A percentile compares a stretch with the other conserved stretches of the same genome.
These are phyloP conservation scores for Smithornis capensis DNA, from an alignment of 2,113 vertebrate genomes.

Conservation along the genomic window DNA sequence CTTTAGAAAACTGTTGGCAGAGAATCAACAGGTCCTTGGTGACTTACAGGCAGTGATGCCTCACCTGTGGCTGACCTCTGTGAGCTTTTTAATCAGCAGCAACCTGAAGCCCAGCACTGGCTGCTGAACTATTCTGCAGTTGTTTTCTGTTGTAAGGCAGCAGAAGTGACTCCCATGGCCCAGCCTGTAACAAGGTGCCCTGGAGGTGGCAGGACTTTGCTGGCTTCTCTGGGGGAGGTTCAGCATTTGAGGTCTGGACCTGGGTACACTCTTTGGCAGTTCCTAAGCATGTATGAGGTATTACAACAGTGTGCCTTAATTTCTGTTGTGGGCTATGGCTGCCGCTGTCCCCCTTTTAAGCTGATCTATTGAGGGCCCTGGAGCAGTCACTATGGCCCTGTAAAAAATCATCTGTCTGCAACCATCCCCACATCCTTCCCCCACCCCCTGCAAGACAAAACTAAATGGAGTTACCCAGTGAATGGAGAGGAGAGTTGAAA, in stretches of 20 bases:
- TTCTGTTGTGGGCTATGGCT: neutral
- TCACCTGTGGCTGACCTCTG: neutral
- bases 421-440: neutral
- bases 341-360: neutral
- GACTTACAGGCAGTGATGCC: neutral
- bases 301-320: neutral
- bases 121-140: neutral
- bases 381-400: neutral
- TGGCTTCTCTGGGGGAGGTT: neutral
- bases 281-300: fast-evolving
- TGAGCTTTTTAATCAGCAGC: neutral
- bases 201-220: neutral
- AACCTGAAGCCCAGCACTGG: neutral
- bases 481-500: neutral
- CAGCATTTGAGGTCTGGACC: neutral
- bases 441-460: neutral
- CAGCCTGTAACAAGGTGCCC: neutral
- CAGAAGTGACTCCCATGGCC: neutral
- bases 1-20: neutral
- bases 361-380: neutral
- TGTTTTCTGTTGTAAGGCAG: neutral
- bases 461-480: fast-evolving
- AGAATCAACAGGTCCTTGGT: neutral
- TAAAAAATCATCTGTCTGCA: neutral
- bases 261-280: neutral